These are phyloP conservation scores for Zaprionus taronus DNA, from an alignment of 1,140 invertebrate genomes.

Conservation along the genomic window DNA sequence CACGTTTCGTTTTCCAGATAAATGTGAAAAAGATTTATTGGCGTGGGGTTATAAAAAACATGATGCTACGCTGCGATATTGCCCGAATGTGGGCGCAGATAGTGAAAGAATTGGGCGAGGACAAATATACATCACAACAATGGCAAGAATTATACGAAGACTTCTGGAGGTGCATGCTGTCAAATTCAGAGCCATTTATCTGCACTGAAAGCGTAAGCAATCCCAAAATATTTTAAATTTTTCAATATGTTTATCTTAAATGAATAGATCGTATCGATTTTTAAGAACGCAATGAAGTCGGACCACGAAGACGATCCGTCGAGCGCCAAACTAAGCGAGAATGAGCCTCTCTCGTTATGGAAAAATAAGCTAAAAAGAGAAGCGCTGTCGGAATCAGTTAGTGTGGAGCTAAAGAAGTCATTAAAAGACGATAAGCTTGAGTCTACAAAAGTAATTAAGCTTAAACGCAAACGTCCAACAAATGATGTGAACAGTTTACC, in stretches of 20 bases:
- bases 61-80: slow-evolving; percentile 22
- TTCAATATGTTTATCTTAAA: not conserved
- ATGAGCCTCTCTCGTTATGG: not conserved
- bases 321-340: not conserved
- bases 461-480: not conserved
- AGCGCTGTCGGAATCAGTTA: not conserved
- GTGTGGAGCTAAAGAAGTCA: not conserved
- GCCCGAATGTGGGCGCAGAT: slow-evolving; percentile 24
- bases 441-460: not conserved
- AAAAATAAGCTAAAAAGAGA: not conserved
- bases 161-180: slow-evolving; percentile 25
- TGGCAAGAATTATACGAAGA: slow-evolving; percentile 23
- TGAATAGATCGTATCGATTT: not conserved
- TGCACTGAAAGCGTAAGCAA: slow-evolving; percentile 7
- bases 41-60: not conserved
- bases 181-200: slow-evolving; percentile 6
- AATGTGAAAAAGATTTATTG: not conserved
- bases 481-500: not conserved
- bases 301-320: not conserved
- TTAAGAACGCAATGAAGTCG: not conserved
- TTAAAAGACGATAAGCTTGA: not conserved
- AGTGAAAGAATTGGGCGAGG: slow-evolving; percentile 7
- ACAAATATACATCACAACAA: slow-evolving; percentile 11
- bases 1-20: not conserved
- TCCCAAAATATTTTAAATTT: not conserved